Base-by-base conservation (phyloP, 2,888 invertebrate species). In the Troglohyphantes excavatus region DNA sequence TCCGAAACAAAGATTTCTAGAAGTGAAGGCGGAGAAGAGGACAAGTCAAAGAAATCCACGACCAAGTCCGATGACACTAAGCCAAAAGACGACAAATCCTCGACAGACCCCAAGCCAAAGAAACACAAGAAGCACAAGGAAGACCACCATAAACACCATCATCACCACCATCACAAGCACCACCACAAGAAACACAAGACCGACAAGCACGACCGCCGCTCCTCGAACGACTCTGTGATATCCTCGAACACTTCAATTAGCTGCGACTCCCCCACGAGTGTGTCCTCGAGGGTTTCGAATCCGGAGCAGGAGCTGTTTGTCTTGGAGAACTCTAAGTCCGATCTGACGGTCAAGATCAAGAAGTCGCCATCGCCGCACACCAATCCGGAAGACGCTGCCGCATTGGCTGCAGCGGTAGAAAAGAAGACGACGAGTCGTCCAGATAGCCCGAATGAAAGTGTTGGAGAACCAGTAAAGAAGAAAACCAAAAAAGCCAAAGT, bases 71-170 rank as follows among this genome's bases (percentile, higher is more conserved):
- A 88, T 27, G 73, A 73, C 29, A 53, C 29, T 9, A 79, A 65
- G 46, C 65, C 84, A 27, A 84, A 84, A 76, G 76, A 85, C 26
- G 73, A 73, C n/a, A 72, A 27, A 43, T 63, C 46, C 26, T 39
- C 78, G 26, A 53, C 70, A 2, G 75, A 75, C 13, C 29, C 63
- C 13, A 88, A 91, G 67, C 91, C 84, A 82, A 92, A 92, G 91
- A 92, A 92, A 87, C 78, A 91, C 13, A 92, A 92, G 83, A 84
- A 91, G 84, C 90, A 91, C 89, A 83, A 90, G 78, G 79, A 27
- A 79, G 93, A 93, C 67, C 92, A 17, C 95, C 94, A 90, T 96
- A 96, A 92, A 96, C 96, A 93, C 96, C 96, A 93, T 95, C 96
- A 93, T 95, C 96, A 92, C 84, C 93, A 93, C 90, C 95, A 95